Evolutionary conservation across 1,140 invertebrate genomes (phyloP).

Genomic region (Nephotettix cincticeps): DNA sequence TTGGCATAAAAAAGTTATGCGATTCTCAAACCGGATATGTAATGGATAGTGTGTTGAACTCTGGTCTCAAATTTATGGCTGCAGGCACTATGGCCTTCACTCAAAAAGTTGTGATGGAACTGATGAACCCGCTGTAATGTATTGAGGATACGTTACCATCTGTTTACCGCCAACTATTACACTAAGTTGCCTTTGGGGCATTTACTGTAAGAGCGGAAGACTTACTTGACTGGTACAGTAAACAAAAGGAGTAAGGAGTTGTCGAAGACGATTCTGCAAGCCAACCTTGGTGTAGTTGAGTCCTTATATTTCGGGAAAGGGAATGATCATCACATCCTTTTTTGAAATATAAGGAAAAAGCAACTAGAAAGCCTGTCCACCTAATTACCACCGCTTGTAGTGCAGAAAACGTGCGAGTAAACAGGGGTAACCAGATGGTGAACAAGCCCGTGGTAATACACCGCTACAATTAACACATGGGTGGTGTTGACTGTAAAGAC

Average conservation of each 20-base stretch:
- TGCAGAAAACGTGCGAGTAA: constrained; percentile 7
- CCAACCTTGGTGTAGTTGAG: background rate
- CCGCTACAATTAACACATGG: constrained; percentile 25
- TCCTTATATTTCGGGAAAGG: constrained; percentile 7
- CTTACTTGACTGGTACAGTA: background rate
- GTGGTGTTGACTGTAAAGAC: constrained; percentile 25
- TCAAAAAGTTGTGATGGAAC: constrained; percentile 24
- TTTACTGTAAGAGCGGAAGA: constrained; percentile 4
- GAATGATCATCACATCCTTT: background rate
- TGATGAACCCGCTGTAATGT: background rate
- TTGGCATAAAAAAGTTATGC: constrained; percentile 14
- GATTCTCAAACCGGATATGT: background rate
- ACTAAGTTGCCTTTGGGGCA: constrained; percentile 7
- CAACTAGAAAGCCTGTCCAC: constrained; percentile 11
- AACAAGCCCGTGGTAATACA: constrained; percentile 16
- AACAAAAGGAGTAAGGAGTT: background rate
- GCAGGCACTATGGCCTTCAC: background rate
- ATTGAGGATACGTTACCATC: constrained; percentile 22
- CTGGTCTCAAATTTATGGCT: constrained; percentile 14
- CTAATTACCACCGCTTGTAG: constrained; percentile 19
- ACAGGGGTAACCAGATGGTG: background rate
- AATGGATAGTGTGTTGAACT: background rate
- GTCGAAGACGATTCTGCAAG: background rate
- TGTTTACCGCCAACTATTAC: constrained; percentile 22
- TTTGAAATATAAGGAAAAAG: background rate